Conservation (phyloP, 2,113 vertebrate species). For the Bubalus kerabau region DNA sequence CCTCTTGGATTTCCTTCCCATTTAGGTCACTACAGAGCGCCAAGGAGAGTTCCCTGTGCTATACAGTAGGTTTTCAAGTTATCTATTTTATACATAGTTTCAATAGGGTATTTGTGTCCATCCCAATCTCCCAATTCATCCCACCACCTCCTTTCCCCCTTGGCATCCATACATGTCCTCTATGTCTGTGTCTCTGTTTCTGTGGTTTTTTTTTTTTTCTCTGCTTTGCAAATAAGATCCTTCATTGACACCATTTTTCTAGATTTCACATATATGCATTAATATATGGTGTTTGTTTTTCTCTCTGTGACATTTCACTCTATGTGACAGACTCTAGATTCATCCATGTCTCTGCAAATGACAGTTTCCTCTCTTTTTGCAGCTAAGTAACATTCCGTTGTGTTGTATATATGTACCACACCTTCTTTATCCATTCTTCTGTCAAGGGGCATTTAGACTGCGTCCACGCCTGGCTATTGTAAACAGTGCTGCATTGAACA, state of each 20-base stretch:
- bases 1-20: background rate
- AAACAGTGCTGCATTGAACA: no score
- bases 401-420: no score
- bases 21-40: background rate
- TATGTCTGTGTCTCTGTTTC: background rate
- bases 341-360: background rate
- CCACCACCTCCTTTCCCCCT: background rate
- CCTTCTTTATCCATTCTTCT: no score
- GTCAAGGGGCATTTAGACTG: no score
- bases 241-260: background rate
- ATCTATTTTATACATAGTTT: background rate
- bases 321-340: background rate
- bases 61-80: background rate
- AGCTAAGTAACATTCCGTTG: no score
- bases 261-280: background rate
- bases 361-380: background rate
- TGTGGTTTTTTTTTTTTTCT: rapidly evolving
- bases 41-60: background rate
- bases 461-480: no score
- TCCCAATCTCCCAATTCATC: background rate
- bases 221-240: background rate
- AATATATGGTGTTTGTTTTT: background rate
- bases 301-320: background rate
- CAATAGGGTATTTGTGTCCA: background rate
- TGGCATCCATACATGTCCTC: background rate